Evolutionary conservation across 2,888 invertebrate genomes (phyloP), one percentile per base, ranked within the genome.

Genomic region (Mylabris sibirica): DNA sequence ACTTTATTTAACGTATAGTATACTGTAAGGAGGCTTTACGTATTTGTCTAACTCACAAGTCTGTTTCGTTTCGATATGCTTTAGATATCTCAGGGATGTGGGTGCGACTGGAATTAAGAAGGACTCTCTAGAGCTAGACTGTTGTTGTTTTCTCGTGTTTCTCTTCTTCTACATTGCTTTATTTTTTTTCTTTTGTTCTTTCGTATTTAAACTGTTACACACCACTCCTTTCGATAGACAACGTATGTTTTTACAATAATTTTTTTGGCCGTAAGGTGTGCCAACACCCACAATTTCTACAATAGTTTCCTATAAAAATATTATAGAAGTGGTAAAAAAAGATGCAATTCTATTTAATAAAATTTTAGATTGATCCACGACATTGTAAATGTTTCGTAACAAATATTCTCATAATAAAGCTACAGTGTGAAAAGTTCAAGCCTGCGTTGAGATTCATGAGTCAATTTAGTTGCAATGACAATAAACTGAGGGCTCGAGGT

Each of bases 401-500:
- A 76, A 74, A 63, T 63, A 65, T 74, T 70, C 71, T 26, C 22
- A 66, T 69, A 69, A 64, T 70, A 66, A 1, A 72, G 72, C 71
- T 72, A 66, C 72, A 30, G 30, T 63, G 72, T 72, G 76, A 77
- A 78, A 79, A 76, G 72, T 79, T 74, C 68, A 70, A 67, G 73
- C 22, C 74, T 73, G 70, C 78, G 79, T 82, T 79, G 80, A 79
- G 81, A 83, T 83, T 83, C 82, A 83, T 81, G 83, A 83, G 82
- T 80, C 82, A 82, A 82, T 83, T 82, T 82, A 83, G 81, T 82
- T 82, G 81, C 81, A 81, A 80, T 81, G 81, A 81, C 80, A 81
- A 82, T 80, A 79, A 80, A 77, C 74, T 76, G 78, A n/a, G 76
- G 76, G 78, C 70, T 73, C 74, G 71, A 75, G 77, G 78, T 79